A percentile compares a stretch with the other conserved stretches of the same genome.
phyloP scores from a whole-genome alignment of 2,797 vertebrate genomes.

The Tenualosa ilisha region DNA sequence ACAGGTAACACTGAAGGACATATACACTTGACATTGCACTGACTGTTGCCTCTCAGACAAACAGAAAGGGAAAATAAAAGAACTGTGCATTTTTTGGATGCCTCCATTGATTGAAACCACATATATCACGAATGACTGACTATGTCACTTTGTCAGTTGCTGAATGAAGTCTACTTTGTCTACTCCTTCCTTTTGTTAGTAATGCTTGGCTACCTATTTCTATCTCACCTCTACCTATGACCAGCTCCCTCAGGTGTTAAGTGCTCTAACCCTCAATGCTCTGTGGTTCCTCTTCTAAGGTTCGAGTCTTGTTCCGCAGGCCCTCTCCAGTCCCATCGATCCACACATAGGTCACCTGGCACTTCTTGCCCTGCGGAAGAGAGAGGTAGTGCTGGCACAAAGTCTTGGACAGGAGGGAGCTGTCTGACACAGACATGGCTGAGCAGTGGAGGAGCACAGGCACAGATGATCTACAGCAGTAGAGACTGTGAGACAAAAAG shows the following conservation, averaged over 20 bases:
- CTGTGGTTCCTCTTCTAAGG: constrained; percentile 77
- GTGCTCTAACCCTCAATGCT: constrained; percentile 70
- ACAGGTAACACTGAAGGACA: background rate
- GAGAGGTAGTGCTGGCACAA: constrained; percentile 80
- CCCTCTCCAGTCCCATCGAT: constrained; percentile 83
- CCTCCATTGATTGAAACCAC: too few species aligned
- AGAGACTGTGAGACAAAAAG: background rate
- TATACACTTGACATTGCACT: background rate
- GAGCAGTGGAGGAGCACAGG: background rate
- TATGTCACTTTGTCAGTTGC: too few species aligned
- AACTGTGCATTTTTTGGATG: background rate
- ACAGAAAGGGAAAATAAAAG: background rate
- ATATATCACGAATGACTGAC: too few species aligned
- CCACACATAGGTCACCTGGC: constrained; percentile 87
- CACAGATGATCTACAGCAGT: too few species aligned
- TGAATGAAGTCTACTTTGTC: too few species aligned
- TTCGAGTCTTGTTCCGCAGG: constrained; percentile 82
- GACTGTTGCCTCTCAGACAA: too few species aligned
- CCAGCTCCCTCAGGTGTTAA: background rate
- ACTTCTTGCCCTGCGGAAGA: constrained; percentile 75
- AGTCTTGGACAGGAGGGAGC: constrained; percentile 81
- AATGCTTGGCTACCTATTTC: too few species aligned
- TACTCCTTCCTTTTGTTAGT: too few species aligned
- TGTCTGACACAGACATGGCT: constrained; percentile 68
- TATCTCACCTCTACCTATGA: too few species aligned